A percentile compares a stretch with the other conserved stretches of the same genome.
Conservation (phyloP, 2,888 invertebrate species). For the Athetis lepigone region DNA sequence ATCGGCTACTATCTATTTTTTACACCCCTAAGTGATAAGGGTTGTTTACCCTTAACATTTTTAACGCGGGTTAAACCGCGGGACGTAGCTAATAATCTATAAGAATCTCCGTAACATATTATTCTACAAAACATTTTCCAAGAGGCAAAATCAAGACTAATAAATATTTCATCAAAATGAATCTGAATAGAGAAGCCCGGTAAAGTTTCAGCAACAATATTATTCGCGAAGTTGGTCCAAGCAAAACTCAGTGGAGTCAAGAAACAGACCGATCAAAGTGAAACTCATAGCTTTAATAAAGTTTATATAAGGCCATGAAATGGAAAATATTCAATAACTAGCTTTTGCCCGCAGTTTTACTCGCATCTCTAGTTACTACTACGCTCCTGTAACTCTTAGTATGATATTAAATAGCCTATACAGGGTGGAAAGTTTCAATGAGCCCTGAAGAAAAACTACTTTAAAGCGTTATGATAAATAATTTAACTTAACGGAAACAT, state of each 20-base stretch:
- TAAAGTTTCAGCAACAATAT: constrained; percentile 48
- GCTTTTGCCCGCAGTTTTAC: no score
- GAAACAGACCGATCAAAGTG: constrained; percentile 38
- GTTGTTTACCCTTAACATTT: no score
- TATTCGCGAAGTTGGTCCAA: constrained; percentile 33
- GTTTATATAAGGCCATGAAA: constrained; percentile 13
- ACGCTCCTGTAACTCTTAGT: no score
- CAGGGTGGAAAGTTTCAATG: no score
- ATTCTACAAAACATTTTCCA: not conserved
- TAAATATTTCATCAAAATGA: constrained; percentile 16
- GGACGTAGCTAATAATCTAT: no score
- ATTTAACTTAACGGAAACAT: no score
- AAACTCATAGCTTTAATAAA: constrained; percentile 42
- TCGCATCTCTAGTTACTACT: no score
- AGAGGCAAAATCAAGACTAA: constrained; percentile 3
- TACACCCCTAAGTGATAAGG: no score
- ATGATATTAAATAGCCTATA: no score
- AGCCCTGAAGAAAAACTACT: no score
- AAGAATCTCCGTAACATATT: not conserved
- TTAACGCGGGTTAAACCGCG: no score
- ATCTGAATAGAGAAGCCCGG: not conserved
- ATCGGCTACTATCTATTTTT: no score
- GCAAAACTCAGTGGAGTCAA: constrained; percentile 19
- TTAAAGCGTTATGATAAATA: not conserved
- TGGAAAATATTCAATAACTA: not conserved